Evolutionary conservation across 1,140 invertebrate species (phyloP).

Genomic region (Anagrus nilaparvatae): DNA sequence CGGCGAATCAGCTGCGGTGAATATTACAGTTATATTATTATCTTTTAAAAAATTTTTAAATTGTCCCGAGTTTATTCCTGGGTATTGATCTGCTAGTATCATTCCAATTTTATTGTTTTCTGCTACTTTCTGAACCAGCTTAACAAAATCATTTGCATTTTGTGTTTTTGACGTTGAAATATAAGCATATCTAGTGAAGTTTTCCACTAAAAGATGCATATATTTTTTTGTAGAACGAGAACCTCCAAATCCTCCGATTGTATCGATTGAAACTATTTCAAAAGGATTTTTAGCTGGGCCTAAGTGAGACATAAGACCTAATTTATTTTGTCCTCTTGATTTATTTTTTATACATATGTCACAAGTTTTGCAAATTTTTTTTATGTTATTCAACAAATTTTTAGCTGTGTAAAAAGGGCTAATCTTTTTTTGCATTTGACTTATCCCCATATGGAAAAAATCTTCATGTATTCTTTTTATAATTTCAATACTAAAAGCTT

Average conservation of each 20-base stretch:
- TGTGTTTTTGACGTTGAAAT: conserved; percentile 29
- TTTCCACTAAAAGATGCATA: conserved; percentile 24
- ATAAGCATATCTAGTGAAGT: conserved; percentile 28
- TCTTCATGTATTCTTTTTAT: too few relatives aligned
- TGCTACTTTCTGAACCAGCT: conserved; percentile 24
- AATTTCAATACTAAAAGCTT: too few relatives aligned
- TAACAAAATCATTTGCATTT: conserved; percentile 29
- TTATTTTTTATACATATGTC: conserved; percentile 17
- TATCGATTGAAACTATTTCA: conserved; percentile 34
- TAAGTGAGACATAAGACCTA: conserved; percentile 19
- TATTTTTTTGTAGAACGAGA: conserved; percentile 26
- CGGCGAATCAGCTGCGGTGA: conserved; percentile 11
- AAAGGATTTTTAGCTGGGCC: conserved; percentile 18
- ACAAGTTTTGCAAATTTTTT: conserved; percentile 9
- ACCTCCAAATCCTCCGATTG: conserved; percentile 28
- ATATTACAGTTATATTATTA: conserved; percentile 13
- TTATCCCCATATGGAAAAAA: too few relatives aligned
- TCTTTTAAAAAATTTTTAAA: conserved; percentile 15
- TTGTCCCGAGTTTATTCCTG: conserved; percentile 17
- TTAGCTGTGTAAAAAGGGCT: conserved; percentile 10
- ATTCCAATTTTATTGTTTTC: conserved; percentile 21
- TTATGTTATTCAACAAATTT: conserved; percentile 12
- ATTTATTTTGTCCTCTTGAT: conserved; percentile 13
- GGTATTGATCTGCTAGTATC: conserved; percentile 16
- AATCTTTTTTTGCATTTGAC: conserved; percentile 13